These are phyloP conservation scores for Sardinella longiceps DNA, from an alignment of 2,797 vertebrate species.

Conservation along the genomic window DNA sequence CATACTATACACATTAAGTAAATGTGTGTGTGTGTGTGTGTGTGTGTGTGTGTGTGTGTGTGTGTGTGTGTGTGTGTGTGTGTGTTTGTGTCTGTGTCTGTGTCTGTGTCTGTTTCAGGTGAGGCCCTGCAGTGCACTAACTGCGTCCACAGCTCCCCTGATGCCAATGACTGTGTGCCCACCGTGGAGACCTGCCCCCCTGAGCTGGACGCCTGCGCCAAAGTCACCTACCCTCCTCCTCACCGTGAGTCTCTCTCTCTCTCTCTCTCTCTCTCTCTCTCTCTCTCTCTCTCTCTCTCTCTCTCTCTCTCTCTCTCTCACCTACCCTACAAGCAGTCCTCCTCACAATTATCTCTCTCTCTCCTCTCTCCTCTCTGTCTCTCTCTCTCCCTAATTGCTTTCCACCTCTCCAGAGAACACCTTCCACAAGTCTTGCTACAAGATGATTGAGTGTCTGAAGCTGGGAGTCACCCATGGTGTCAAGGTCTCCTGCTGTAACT, in stretches of 20 bases:
- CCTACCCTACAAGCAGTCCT: background rate
- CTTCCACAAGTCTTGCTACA: slow-evolving; percentile 47
- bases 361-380: background rate
- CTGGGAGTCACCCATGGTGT: slow-evolving; percentile 31
- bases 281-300: too few species aligned
- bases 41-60: too few species aligned
- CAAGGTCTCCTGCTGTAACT: slow-evolving; percentile 50
- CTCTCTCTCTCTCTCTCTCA: slow-evolving; percentile 3
- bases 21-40: too few species aligned
- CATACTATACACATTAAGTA: too few species aligned
- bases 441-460: slow-evolving; percentile 43
- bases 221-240: background rate
- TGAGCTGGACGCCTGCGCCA: background rate
- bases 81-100: background rate
- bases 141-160: slow-evolving; percentile 19
- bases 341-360: background rate
- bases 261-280: slow-evolving; percentile 18
- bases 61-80: too few species aligned
- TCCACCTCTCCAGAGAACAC: slow-evolving; percentile 29
- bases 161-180: background rate
- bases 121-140: slow-evolving; percentile 28
- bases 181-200: slow-evolving; percentile 30
- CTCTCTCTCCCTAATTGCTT: background rate
- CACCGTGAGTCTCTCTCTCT: background rate
- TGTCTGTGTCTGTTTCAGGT: background rate